Base-by-base conservation (phyloP, 2,888 invertebrate genomes). In the Microctonus hyperodae region DNA sequence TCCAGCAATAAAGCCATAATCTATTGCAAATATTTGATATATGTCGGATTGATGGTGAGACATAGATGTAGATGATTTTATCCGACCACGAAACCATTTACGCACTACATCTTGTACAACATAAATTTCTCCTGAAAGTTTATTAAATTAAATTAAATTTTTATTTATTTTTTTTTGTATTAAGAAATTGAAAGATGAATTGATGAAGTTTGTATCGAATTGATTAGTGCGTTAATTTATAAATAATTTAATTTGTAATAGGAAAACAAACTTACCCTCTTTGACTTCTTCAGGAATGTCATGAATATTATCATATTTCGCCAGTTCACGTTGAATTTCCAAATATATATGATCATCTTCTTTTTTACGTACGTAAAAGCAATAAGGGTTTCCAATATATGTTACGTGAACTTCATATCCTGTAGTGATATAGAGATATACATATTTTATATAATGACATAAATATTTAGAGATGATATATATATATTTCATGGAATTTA, bases 61-160 rank as follows among this genome's bases (percentile, higher is more conserved):
- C 16, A 28, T 16, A 55, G 60, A 75, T 70, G 50, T 77, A 68
- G 68, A 79, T 75, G 56, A 80, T 25, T 83, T 77, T 0, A 92
- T 83, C 57, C 87, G 85, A 10, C 88, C 90, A 64, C 94, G 87
- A 76, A 90, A 90, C 93, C 92, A 94, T 72, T 85, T 82, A 23
- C 86, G 85, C 73, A 89, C 88, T 0, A 78, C 79, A 58, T 81
- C 78, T 77, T 88, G 88, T 76, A 88, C 89, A 65, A 91, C 84
- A 78, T 91, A 93, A 9, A 89, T 81, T 69, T 68, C 51, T 74
- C 74, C 68, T 59, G 69, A 57, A 37, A 37, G 5, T 11, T 37
- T n/a, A n/a, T n/a, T n/a, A n/a, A n/a, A n/a, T n/a, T n/a, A n/a
- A n/a, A n/a, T n/a, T n/a, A n/a, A n/a, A n/a, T n/a, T n/a, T n/a